Evolutionary conservation across 1,140 invertebrate species (phyloP).

Genomic region (Caenorhabditis inopinata): DNA sequence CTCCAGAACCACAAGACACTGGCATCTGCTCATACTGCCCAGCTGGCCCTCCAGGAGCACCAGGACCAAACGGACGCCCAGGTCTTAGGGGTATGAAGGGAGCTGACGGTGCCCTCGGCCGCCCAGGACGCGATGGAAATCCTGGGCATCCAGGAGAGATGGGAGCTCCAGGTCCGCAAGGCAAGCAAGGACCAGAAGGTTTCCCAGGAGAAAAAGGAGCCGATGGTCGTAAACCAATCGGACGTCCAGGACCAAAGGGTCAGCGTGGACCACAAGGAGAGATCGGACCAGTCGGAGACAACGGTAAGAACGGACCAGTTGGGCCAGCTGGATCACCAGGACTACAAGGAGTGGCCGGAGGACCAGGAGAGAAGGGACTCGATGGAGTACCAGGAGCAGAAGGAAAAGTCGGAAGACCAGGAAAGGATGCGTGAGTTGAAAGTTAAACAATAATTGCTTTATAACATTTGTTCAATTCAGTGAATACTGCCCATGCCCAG

Average conservation of each 20-base stretch:
- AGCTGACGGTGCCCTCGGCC: constrained; percentile 56
- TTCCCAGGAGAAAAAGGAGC: constrained; percentile 45
- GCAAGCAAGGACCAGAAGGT: constrained; percentile 49
- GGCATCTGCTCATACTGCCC: constrained; percentile 43
- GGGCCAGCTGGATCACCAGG: constrained; percentile 25
- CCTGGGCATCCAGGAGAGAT: constrained; percentile 56
- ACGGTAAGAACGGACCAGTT: constrained; percentile 12
- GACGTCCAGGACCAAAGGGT: constrained; percentile 55
- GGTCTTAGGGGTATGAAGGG: constrained; percentile 60
- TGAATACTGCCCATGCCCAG: constrained; percentile 41
- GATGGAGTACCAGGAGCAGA: constrained; percentile 36
- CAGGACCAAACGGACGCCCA: constrained; percentile 58
- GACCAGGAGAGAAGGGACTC: constrained; percentile 32
- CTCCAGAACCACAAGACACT: constrained; percentile 29
- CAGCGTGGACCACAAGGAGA: constrained; percentile 43
- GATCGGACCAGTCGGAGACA: background rate
- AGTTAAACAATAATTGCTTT: too few species aligned
- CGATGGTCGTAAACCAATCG: constrained; percentile 48
- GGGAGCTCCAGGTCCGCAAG: constrained; percentile 54
- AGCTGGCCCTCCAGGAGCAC: constrained; percentile 31
- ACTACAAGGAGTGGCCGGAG: constrained; percentile 30
- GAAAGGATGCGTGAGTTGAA: constrained; percentile 35
- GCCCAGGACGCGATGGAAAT: constrained; percentile 59
- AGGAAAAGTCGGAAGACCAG: constrained; percentile 38
- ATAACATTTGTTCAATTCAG: background rate